phyloP scores from a whole-genome alignment of 2,888 invertebrate genomes.

The Aphidoletes aphidimyza region DNA sequence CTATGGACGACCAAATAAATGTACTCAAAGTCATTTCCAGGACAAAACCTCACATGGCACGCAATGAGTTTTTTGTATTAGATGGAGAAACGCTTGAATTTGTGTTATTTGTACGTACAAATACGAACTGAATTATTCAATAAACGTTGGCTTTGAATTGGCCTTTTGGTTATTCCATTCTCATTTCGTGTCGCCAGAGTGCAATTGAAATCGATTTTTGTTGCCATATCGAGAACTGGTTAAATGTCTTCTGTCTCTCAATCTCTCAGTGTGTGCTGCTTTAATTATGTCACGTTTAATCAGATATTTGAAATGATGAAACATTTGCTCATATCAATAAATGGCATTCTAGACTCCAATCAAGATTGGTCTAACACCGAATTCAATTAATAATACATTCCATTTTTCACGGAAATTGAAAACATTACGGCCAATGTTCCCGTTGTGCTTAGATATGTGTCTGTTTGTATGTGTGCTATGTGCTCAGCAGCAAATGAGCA shows the following conservation, averaged over 20 bases:
- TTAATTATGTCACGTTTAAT: conserved; percentile 36
- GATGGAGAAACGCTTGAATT: too few species aligned
- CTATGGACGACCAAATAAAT: neutral
- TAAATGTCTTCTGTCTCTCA: too few species aligned
- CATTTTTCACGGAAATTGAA: conserved; percentile 3
- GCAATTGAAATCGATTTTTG: neutral
- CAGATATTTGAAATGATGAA: conserved; percentile 21
- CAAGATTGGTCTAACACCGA: neutral
- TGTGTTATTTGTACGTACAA: too few species aligned
- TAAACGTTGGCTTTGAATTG: neutral
- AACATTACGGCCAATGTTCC: neutral
- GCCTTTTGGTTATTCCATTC: neutral
- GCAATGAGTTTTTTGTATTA: too few species aligned
- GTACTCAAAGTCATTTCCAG: too few species aligned
- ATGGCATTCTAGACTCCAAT: neutral
- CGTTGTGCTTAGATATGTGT: too few species aligned
- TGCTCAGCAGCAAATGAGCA: neutral
- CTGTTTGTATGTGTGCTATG: neutral
- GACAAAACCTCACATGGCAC: too few species aligned
- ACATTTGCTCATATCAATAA: neutral
- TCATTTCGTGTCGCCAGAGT: neutral
- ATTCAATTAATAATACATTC: neutral
- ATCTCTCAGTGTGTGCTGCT: too few species aligned
- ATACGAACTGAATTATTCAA: too few species aligned
- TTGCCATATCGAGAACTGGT: neutral